These are phyloP conservation scores for Elysia crispata DNA, from an alignment of 2,888 invertebrate species.

Conservation along the genomic window DNA sequence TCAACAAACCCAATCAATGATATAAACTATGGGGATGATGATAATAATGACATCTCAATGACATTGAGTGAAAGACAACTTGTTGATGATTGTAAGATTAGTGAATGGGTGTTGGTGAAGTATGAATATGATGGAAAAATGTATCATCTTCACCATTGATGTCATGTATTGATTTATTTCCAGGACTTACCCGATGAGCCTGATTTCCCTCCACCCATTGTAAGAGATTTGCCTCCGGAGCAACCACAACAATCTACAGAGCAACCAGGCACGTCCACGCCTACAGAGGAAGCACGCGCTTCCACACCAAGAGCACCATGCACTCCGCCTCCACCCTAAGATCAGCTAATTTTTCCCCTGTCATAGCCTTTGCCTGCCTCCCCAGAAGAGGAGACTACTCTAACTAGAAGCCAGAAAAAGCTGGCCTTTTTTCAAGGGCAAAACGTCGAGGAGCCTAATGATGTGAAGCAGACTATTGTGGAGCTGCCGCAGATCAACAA, in stretches of 20 bases:
- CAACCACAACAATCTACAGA: too few relatives aligned
- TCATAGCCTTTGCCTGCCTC: not conserved
- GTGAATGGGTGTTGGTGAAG: not conserved
- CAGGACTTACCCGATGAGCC: too few relatives aligned
- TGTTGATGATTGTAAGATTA: not conserved
- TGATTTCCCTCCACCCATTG: too few relatives aligned
- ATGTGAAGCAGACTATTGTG: not conserved
- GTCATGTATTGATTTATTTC: too few relatives aligned
- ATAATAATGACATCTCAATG: not conserved
- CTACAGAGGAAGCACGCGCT: too few relatives aligned
- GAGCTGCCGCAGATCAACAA: not conserved
- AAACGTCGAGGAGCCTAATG: not conserved
- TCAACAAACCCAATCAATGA: not conserved
- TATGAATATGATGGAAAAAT: slow-evolving; percentile 6
- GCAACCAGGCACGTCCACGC: too few relatives aligned
- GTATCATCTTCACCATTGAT: too few relatives aligned
- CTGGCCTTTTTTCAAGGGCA: too few relatives aligned
- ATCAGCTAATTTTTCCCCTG: not conserved
- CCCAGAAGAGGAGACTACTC: too few relatives aligned
- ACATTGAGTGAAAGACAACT: too few relatives aligned
- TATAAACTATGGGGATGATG: not conserved
- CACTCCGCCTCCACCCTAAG: not conserved
- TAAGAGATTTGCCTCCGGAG: too few relatives aligned
- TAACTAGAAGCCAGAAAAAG: too few relatives aligned
- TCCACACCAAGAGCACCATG: not conserved